These are phyloP conservation scores for Melanotaenia parkinsoni DNA, from an alignment of 2,797 vertebrate genomes.

Conservation along the genomic window DNA sequence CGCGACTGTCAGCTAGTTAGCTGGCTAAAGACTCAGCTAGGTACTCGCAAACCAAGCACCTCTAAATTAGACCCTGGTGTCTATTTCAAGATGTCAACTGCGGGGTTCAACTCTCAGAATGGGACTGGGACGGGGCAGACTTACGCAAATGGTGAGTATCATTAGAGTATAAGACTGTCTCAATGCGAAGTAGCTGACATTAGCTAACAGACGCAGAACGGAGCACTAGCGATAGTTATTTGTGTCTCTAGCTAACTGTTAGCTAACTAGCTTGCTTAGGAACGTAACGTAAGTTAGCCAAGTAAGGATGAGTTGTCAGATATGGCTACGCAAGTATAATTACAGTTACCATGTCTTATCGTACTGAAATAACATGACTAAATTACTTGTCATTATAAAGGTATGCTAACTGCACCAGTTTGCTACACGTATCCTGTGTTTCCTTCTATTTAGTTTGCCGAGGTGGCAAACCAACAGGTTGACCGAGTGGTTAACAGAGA, in stretches of 20 bases:
- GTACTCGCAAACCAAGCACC: slow-evolving; percentile 56
- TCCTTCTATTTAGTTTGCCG: slow-evolving; percentile 10
- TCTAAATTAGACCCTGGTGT: slow-evolving; percentile 73
- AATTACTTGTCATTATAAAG: background rate
- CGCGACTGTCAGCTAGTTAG: slow-evolving; percentile 56
- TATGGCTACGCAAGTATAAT: slow-evolving; percentile 10
- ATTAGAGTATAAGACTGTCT: background rate
- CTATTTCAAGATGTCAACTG: slow-evolving; percentile 82
- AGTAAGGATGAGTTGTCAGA: slow-evolving; percentile 28
- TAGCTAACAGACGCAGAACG: slow-evolving; percentile 22
- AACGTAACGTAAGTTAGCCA: slow-evolving; percentile 27
- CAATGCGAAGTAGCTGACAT: slow-evolving; percentile 6
- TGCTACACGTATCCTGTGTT: background rate
- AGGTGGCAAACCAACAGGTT: slow-evolving; percentile 43
- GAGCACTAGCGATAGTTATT: slow-evolving; percentile 26
- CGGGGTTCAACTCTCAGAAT: slow-evolving; percentile 84
- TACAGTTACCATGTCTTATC: slow-evolving; percentile 26
- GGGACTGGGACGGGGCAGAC: slow-evolving; percentile 83
- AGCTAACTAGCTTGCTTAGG: slow-evolving; percentile 34
- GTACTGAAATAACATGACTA: slow-evolving; percentile 13
- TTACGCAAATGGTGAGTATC: slow-evolving; percentile 88
- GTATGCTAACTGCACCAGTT: background rate
- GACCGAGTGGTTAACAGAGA: background rate
- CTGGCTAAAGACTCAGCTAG: slow-evolving; percentile 71
- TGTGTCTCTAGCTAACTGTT: slow-evolving; percentile 19